Evolutionary conservation across 2,888 invertebrate genomes (phyloP), one percentile per base, ranked within the genome.

Genomic region (Thecocarcelia acutangulata): DNA sequence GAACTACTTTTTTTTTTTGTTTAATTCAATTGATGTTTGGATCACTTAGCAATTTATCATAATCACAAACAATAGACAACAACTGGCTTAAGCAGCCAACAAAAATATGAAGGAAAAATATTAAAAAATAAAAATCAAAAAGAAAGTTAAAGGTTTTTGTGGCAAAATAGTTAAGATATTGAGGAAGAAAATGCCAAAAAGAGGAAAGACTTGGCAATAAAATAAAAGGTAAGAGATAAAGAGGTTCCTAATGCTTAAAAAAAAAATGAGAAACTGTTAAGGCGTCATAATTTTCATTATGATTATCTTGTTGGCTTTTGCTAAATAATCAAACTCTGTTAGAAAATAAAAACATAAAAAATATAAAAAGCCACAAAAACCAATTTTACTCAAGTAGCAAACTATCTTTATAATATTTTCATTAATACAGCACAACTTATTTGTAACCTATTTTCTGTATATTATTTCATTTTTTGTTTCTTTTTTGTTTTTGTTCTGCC

Each of bases 21-120:
- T 64, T n/a, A 75, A 58, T 74, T 64, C 69, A 72, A 72, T 61
- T 61, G 54, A 72, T 72, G 52, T 52, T 66, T 83, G 66, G 77
- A 75, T 84, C 83, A 83, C 72, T 72, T 73, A 83, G 73, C 84
- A 85, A 85, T 85, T 84, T 84, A 84, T 85, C 85, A 85, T 85
- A 85, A 84, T 84, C 84, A 83, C 70, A 80, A 80, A 73, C 75
- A 72, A 61, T 72, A 69, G 59, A 75, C 69, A 52, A 63, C 48
- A 42, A 68, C 37, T 44, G 64, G 28, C 24, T 37, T 33, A 58
- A 42, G 77, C 44, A 73, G 77, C 69, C 3, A 48, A 59, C 1
- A 59, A 50, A 24, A 68, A 42, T 0, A 28, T 66, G 13, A 56
- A 72, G 17, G 3, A 75, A 58, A 17, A 46, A 42, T 0, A 66